Percentiles rank a stretch among this genome's conserved stretches.
Conservation (phyloP, 2,797 vertebrate genomes). For the Gallinago solitaria region DNA sequence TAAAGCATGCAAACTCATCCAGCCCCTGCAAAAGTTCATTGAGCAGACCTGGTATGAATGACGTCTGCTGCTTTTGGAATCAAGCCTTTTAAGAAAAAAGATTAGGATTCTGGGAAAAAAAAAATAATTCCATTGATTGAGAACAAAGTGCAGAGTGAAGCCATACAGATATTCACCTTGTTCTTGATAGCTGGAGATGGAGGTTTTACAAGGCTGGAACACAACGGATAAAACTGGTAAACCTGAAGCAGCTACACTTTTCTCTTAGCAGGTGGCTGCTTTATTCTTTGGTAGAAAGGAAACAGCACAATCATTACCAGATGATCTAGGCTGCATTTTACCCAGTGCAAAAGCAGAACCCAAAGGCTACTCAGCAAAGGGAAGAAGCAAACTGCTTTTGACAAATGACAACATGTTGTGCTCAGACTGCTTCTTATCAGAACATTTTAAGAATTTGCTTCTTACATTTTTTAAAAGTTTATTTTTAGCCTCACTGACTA, state of each 20-base stretch:
- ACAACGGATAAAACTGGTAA: neutral
- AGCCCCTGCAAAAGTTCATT: neutral
- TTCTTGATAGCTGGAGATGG: neutral
- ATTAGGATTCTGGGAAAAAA: neutral
- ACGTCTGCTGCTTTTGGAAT: neutral
- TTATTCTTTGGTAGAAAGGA: neutral
- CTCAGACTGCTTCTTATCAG: neutral
- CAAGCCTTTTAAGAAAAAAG: neutral
- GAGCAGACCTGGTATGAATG: neutral
- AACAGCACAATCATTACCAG: neutral
- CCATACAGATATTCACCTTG: neutral
- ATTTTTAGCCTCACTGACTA: constrained; percentile 15
- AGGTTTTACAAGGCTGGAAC: neutral
- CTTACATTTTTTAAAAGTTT: neutral
- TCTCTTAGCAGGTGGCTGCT: neutral
- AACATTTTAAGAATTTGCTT: neutral
- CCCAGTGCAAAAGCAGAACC: neutral
- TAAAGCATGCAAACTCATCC: neutral
- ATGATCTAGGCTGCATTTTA: neutral
- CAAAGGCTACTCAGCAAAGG: neutral
- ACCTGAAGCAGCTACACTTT: neutral
- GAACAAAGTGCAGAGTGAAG: neutral
- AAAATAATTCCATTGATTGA: neutral
- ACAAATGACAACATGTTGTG: neutral
- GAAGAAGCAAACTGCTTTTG: constrained; percentile 32